A percentile compares a stretch with the other conserved stretches of the same genome.
phyloP scores from a whole-genome alignment of 2,888 invertebrate species.

The Pachydiplax longipennis region DNA sequence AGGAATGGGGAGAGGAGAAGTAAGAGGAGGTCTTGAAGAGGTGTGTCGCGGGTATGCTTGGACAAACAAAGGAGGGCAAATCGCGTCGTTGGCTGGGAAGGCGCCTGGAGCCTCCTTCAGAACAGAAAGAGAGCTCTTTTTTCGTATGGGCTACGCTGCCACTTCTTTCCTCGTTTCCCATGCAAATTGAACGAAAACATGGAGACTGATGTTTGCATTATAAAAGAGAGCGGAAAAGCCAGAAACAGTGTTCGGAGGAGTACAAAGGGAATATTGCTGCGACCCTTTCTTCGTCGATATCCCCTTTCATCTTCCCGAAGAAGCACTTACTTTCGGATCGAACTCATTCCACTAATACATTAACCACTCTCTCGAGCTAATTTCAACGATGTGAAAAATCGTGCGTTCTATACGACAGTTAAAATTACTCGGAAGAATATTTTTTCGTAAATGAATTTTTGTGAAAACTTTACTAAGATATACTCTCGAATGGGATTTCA shows the following conservation, averaged over 20 bases:
- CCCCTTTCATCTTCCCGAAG: neutral
- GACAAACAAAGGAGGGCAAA: constrained; percentile 3
- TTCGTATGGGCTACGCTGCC: neutral
- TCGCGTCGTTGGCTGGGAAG: neutral
- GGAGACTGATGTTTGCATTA: constrained; percentile 31
- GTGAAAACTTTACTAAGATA: no score
- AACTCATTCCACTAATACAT: neutral
- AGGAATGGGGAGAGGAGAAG: neutral
- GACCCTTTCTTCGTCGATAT: neutral
- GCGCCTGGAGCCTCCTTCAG: neutral
- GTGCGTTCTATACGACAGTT: no score
- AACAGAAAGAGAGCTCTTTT: neutral
- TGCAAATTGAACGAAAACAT: constrained; percentile 38
- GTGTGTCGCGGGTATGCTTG: neutral
- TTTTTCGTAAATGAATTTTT: no score
- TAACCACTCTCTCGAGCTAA: no score
- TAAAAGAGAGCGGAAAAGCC: constrained; percentile 7
- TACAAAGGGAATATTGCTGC: constrained; percentile 11
- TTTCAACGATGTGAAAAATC: no score
- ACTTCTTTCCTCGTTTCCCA: constrained; percentile 31
- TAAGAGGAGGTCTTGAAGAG: neutral
- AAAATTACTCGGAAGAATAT: no score
- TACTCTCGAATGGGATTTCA: no score
- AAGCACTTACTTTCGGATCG: neutral
- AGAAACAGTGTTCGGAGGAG: neutral